A percentile compares a stretch with the other conserved stretches of the same genome.
phyloP scores from a whole-genome alignment of 2,888 invertebrate species.

The Orchesella flavescens region DNA sequence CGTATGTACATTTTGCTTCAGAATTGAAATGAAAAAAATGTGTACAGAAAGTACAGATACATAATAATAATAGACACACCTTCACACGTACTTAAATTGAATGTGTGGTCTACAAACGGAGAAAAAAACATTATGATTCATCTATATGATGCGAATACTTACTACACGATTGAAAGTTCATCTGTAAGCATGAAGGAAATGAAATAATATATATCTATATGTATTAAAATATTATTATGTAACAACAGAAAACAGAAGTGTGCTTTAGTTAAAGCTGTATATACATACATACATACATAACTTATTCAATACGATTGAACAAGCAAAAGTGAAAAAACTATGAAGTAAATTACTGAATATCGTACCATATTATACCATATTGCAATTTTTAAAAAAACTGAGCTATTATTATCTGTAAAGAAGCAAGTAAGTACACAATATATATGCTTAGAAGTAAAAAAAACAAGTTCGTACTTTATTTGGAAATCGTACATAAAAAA shows the following conservation, averaged over 20 bases:
- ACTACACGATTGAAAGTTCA: no score
- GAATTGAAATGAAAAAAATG: no score
- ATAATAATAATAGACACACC: no score
- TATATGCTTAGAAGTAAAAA: constrained; percentile 19
- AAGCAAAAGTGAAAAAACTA: neutral
- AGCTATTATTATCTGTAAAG: constrained; percentile 31
- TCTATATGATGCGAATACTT: no score
- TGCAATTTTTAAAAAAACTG: constrained; percentile 37
- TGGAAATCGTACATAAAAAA: constrained; percentile 14
- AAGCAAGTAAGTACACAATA: constrained; percentile 1
- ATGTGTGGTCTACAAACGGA: no score
- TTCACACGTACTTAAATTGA: no score
- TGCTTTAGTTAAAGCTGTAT: constrained; percentile 22
- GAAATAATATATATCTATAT: no score
- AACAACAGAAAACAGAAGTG: constrained; percentile 28
- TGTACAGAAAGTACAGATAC: no score
- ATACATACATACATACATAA: neutral
- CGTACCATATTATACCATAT: neutral
- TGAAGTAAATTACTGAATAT: neutral
- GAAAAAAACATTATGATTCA: no score
- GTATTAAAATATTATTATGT: neutral
- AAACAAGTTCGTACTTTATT: constrained; percentile 34
- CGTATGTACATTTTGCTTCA: no score
- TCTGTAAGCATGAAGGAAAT: no score
- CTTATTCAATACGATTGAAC: no score